phyloP scores from a whole-genome alignment of 2,888 invertebrate species.

The Lepeophtheirus nordmannii region DNA sequence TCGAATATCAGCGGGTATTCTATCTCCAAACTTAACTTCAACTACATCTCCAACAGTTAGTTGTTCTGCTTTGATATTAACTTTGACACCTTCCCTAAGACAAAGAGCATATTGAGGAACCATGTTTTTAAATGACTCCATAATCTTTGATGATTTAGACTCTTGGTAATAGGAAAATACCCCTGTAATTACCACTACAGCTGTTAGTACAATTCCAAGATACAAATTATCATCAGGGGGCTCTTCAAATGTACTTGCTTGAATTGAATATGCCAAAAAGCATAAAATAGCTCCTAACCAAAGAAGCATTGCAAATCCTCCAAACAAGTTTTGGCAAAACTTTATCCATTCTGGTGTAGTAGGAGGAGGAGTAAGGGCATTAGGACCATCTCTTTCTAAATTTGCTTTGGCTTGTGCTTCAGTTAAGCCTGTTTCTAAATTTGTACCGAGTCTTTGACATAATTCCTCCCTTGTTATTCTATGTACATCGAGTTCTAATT shows the following conservation, averaged over 20 bases:
- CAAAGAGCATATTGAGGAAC: slow-evolving; percentile 42
- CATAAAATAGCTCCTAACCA: slow-evolving; percentile 62
- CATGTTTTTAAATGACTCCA: slow-evolving; percentile 44
- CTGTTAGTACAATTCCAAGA: slow-evolving; percentile 40
- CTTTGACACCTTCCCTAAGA: slow-evolving; percentile 78
- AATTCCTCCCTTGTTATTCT: slow-evolving; percentile 92
- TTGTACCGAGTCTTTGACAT: slow-evolving; percentile 45
- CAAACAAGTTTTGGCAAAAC: slow-evolving; percentile 50
- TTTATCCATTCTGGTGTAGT: slow-evolving; percentile 54
- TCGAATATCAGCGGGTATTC: slow-evolving; percentile 45
- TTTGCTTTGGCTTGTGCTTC: slow-evolving; percentile 39
- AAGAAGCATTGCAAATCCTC: slow-evolving; percentile 60
- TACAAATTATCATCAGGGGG: slow-evolving; percentile 76
- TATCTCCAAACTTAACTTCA: slow-evolving; percentile 45
- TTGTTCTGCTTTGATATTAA: slow-evolving; percentile 80
- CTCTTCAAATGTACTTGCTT: slow-evolving; percentile 70
- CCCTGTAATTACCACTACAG: slow-evolving; percentile 42
- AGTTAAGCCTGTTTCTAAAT: slow-evolving; percentile 27
- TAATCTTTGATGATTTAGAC: slow-evolving; percentile 41
- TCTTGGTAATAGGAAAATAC: slow-evolving; percentile 45
- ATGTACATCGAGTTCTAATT: slow-evolving; percentile 97
- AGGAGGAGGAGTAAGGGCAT: slow-evolving; percentile 55
- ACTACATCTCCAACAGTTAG: slow-evolving; percentile 44
- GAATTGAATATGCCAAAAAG: slow-evolving; percentile 53
- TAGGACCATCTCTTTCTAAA: slow-evolving; percentile 39